Base-by-base conservation (phyloP, 2,888 invertebrate species). In the Protodeltote pygarga region DNA sequence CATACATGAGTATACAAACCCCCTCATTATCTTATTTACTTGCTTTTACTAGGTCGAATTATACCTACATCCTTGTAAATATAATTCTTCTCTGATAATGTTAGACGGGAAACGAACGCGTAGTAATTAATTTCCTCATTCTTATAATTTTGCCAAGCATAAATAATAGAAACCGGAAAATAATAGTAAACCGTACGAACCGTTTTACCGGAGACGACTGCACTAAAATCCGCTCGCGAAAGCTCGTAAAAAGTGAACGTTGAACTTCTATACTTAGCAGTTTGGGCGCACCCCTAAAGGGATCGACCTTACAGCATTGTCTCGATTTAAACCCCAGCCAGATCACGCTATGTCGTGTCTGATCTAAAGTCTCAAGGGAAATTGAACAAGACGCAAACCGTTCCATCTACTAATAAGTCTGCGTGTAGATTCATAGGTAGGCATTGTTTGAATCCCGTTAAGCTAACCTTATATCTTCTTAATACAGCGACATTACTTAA, bases 371-470 rank as follows among this genome's bases (percentile, higher is more conserved):
- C 80, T 65, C 76, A 5, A 34, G 81, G 81, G 81, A 82, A 82
- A 83, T 80, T 64, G 64, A 68, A 72, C 51, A 50, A 42, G 67
- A 70, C 65, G 64, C 47, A 54, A 72, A 57, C 62, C 29, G 51
- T 75, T 75, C 77, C 76, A 82, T 79, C 70, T 73, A 63, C 69
- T 74, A 78, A 77, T 73, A 74, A 59, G 45, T 62, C 54, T 49
- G 32, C 40, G 39, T n/a, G n/a, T n/a, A n/a, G n/a, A n/a, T n/a
- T n/a, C n/a, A n/a, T n/a, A n/a, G n/a, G n/a, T 38, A 39, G 20
- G 45, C 23, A 33, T 34, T 29, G 35, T 31, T 28, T 11, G 21
- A 14, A 28, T 39, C 21, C 29, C 33, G 32, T 28, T 33, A 44
- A 46, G 14, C 33, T 20, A 45, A 44, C 29, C 41, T 35, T 28